Conservation (phyloP, 2,113 vertebrate species). For the Bubo blakistoni region DNA sequence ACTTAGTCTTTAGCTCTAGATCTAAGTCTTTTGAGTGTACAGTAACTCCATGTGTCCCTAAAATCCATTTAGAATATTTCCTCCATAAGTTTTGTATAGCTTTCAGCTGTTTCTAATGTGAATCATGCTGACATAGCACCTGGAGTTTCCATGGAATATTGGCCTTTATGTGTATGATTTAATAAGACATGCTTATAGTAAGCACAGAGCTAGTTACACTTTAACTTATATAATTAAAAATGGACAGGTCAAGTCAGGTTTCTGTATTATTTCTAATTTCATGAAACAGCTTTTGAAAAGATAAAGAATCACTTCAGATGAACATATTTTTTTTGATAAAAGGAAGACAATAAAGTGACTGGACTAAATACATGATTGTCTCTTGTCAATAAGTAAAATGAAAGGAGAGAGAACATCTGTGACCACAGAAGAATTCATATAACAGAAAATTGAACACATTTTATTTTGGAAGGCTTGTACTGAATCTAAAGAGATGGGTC, state of each 20-base stretch:
- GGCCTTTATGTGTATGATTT: not conserved
- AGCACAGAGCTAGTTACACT: not conserved
- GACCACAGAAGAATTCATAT: constrained; percentile 4
- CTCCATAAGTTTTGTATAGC: not conserved
- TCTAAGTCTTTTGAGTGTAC: not conserved
- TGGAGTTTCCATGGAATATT: not conserved
- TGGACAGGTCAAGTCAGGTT: not conserved
- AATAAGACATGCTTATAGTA: not conserved
- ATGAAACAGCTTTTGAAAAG: not conserved
- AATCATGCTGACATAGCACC: not conserved
- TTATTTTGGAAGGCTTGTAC: not conserved
- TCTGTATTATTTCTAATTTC: not conserved
- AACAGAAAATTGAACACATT: not conserved
- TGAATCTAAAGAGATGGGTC: not conserved
- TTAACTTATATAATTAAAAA: not conserved
- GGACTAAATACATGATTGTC: not conserved
- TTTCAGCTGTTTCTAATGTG: not conserved
- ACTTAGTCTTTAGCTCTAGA: not conserved
- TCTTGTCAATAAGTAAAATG: constrained; percentile 14
- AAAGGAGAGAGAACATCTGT: constrained; percentile 8
- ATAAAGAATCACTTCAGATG: not conserved
- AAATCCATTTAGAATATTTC: not conserved
- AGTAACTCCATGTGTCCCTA: not conserved
- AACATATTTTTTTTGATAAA: not conserved
- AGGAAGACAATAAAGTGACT: not conserved